Evolutionary conservation across 2,888 invertebrate species (phyloP), one percentile per base, ranked within the genome.

Genomic region (Hipparchia sbordonii): DNA sequence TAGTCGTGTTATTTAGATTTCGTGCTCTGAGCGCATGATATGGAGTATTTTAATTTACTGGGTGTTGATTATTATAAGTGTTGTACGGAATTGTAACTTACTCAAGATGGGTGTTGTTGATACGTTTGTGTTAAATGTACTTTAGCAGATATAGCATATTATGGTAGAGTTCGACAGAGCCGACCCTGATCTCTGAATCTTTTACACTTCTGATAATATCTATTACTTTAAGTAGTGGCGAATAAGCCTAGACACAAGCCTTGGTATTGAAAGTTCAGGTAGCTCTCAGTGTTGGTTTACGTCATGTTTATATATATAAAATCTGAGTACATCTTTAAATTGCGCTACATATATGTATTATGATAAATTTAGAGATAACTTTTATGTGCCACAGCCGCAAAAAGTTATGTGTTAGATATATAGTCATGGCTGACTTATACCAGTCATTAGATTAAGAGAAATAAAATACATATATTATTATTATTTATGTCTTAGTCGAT

Each of bases 11-110:
- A 82, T 85, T 85, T 85, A 85, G 84, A 86, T 84, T 86, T 88
- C 86, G 92, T 90, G 92, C 92, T 92, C 81, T 88, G 87, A 92
- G 93, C 91, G 90, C 88, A 90, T 89, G 87, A 87, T 87, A 87
- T 86, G 83, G 83, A 85, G 83, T 89, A 89, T 87, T 87, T 87
- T 87, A 84, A 81, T 87, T 87, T 82, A 86, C 80, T 75, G 86
- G 85, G 87, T 87, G 87, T 87, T 87, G 82, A 84, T 83, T 86
- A 85, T 85, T 85, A 78, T 82, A 82, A 85, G 84, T 86, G 86
- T 89, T 89, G 87, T 87, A 88, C 80, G 87, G 84, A 89, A 87
- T 86, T 88, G 88, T 89, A 89, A 83, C 85, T 86, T 85, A 72
- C 63, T 75, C 81, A 81, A 81, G 74, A 77, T 82, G 82, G 72